These are phyloP conservation scores for Triplophysa yarkandensis DNA, from an alignment of 2,797 vertebrate species.

Conservation along the genomic window DNA sequence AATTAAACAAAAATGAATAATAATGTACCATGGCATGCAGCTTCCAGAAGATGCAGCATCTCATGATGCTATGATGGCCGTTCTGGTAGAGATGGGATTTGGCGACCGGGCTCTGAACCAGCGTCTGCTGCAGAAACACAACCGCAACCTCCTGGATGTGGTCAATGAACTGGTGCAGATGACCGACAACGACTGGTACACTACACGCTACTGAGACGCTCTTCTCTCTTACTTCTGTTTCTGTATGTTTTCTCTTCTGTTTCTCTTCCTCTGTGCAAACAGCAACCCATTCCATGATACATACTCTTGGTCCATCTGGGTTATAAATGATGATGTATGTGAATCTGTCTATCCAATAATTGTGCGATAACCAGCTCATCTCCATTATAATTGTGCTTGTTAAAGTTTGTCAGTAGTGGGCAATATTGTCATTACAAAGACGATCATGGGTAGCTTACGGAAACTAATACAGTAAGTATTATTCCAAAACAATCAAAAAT, in stretches of 20 bases:
- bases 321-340: slow-evolving; percentile 30
- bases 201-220: slow-evolving; percentile 79
- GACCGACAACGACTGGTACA: slow-evolving; percentile 87
- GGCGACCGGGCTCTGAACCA: slow-evolving; percentile 88
- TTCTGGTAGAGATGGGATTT: slow-evolving; percentile 94
- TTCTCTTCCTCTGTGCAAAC: slow-evolving; percentile 26
- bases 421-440: slow-evolving; percentile 31
- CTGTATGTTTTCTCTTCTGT: background rate
- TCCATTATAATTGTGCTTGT: slow-evolving; percentile 29
- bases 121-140: slow-evolving; percentile 85
- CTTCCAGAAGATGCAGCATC: slow-evolving; percentile 78
- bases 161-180: slow-evolving; percentile 90
- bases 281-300: slow-evolving; percentile 19
- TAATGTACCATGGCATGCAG: slow-evolving; percentile 44
- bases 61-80: slow-evolving; percentile 86
- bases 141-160: slow-evolving; percentile 87
- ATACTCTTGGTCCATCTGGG: slow-evolving; percentile 45
- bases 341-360: slow-evolving; percentile 32
- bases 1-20: background rate
- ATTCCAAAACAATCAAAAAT: slow-evolving; percentile 31
- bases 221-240: background rate
- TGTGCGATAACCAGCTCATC: slow-evolving; percentile 22
- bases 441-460: slow-evolving; percentile 23
- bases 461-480: slow-evolving; percentile 16
- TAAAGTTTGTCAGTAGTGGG: slow-evolving; percentile 33